Evolutionary conservation across 2,888 invertebrate genomes (phyloP).

Genomic region (Nomada fucata): DNA sequence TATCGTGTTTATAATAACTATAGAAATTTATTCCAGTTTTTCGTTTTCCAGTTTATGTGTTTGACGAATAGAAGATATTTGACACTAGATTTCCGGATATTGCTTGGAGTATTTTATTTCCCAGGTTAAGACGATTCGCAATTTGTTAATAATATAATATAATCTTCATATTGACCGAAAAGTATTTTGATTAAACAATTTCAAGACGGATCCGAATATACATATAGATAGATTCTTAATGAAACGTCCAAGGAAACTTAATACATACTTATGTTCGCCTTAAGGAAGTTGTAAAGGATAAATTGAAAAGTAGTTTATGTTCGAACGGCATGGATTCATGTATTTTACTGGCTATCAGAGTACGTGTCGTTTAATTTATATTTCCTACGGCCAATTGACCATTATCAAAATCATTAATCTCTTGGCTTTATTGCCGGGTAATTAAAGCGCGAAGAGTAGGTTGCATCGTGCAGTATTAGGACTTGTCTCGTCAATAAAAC

Average conservation of each 20-base stretch:
- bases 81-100: too few species aligned
- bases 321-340: neutral
- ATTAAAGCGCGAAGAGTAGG: constrained; percentile 29
- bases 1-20: neutral
- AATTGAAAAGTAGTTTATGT: neutral
- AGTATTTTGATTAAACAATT: too few species aligned
- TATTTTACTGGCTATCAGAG: neutral
- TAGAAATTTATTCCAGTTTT: neutral
- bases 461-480: neutral
- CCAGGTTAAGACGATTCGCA: too few species aligned
- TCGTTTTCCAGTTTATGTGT: too few species aligned
- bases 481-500: constrained; percentile 4
- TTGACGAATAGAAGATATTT: too few species aligned
- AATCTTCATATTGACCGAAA: too few species aligned
- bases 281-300: neutral
- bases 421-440: constrained; percentile 10
- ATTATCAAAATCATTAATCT: constrained; percentile 19
- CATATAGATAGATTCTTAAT: too few species aligned
- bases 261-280: neutral
- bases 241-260: neutral
- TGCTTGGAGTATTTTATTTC: too few species aligned
- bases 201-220: too few species aligned
- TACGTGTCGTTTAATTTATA: neutral
- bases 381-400: neutral
- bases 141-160: too few species aligned